Conservation (phyloP, 2,113 vertebrate species). For the Rhinoptilus africanus region DNA sequence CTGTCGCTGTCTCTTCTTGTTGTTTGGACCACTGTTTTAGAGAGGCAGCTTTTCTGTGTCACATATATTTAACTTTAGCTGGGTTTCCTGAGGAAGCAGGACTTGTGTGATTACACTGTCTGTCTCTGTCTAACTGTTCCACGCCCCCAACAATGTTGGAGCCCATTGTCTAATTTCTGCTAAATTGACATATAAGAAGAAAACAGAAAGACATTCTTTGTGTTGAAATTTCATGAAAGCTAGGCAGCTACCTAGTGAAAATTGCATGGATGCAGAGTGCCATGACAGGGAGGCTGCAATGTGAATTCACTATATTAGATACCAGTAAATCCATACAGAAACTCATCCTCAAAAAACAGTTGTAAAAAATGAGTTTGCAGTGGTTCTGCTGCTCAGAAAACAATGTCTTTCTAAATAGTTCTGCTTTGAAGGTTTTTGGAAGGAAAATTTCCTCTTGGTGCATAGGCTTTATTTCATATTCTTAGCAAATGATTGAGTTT, state of each 20-base stretch:
- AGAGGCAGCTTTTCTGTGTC: not conserved
- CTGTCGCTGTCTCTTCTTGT: constrained; percentile 4
- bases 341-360: not conserved
- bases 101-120: not conserved
- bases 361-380: not conserved
- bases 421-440: not conserved
- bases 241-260: not conserved
- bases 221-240: not conserved
- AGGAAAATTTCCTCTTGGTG: not conserved
- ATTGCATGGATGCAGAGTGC: not conserved
- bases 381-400: not conserved
- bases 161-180: not conserved
- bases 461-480: not conserved
- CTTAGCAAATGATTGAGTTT: not conserved
- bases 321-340: not conserved
- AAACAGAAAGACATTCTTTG: not conserved
- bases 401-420: not conserved
- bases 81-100: not conserved
- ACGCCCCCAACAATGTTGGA: fast-evolving
- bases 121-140: not conserved
- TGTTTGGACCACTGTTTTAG: constrained; percentile 18
- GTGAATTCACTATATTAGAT: not conserved
- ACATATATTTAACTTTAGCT: not conserved
- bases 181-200: not conserved
- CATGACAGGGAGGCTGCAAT: not conserved